These are phyloP conservation scores for Zaprionus obscuricornis DNA, from an alignment of 2,888 invertebrate genomes.

Conservation along the genomic window DNA sequence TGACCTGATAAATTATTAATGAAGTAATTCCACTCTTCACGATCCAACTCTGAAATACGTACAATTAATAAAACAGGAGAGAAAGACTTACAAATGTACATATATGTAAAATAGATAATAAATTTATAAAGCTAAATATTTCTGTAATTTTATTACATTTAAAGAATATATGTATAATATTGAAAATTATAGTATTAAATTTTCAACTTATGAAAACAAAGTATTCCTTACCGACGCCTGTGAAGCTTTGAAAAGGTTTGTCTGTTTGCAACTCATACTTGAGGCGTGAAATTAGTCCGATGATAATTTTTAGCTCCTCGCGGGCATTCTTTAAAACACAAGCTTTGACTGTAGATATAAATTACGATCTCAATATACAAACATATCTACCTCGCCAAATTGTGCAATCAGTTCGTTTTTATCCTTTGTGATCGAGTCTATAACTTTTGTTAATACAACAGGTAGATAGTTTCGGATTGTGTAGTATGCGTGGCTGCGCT, in stretches of 20 bases:
- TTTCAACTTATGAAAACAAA: not conserved
- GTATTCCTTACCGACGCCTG: slow-evolving; percentile 66
- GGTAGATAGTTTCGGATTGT: slow-evolving; percentile 94
- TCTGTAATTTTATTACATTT: too few species aligned
- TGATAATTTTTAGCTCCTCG: slow-evolving; percentile 89
- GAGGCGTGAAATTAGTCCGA: slow-evolving; percentile 91
- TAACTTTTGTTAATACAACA: slow-evolving; percentile 92
- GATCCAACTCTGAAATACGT: slow-evolving; percentile 70
- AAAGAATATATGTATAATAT: too few species aligned
- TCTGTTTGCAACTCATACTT: slow-evolving; percentile 96
- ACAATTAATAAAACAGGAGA: not conserved
- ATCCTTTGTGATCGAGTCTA: slow-evolving; percentile 90
- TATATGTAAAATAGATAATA: too few species aligned
- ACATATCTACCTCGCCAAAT: slow-evolving; percentile 89
- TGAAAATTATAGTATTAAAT: not conserved
- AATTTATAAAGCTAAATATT: too few species aligned
- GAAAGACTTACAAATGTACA: too few species aligned
- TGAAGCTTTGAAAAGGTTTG: slow-evolving; percentile 88
- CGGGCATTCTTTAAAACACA: slow-evolving; percentile 86
- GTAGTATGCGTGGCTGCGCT: slow-evolving; percentile 90
- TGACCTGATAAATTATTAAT: slow-evolving; percentile 83
- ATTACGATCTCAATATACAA: too few species aligned
- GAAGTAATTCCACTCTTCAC: slow-evolving; percentile 83
- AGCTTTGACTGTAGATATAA: slow-evolving; percentile 40
- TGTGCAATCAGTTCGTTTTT: slow-evolving; percentile 86